These are phyloP conservation scores for Strigamia crassipes DNA, from an alignment of 2,888 invertebrate genomes.

Conservation along the genomic window DNA sequence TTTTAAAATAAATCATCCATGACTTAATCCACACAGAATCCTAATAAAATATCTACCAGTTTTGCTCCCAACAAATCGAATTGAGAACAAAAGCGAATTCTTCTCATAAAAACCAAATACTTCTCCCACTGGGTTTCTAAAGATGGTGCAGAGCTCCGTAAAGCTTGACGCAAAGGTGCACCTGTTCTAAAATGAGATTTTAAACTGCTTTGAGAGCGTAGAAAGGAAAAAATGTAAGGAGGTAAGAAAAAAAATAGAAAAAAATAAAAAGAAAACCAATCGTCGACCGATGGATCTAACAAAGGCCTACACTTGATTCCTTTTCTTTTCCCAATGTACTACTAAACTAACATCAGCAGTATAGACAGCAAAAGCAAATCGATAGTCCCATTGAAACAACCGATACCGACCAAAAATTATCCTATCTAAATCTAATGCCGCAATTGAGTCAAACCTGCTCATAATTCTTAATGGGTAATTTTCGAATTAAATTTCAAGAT, in stretches of 20 bases:
- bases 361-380: constrained; percentile 9
- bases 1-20: constrained; percentile 13
- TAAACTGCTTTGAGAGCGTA: constrained; percentile 31
- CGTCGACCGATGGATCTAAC: constrained; percentile 31
- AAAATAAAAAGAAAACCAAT: constrained; percentile 11
- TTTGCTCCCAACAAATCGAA: constrained; percentile 32
- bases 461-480: constrained; percentile 7
- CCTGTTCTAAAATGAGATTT: constrained; percentile 43
- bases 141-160: constrained; percentile 40
- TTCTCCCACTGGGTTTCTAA: constrained; percentile 28
- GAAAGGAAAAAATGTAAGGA: constrained; percentile 11
- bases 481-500: background rate
- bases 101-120: constrained; percentile 37
- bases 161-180: constrained; percentile 38
- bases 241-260: background rate
- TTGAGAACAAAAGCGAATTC: constrained; percentile 37
- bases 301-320: background rate
- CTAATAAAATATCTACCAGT: constrained; percentile 6
- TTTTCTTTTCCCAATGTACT: constrained; percentile 30
- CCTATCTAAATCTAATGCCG: constrained; percentile 1
- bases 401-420: background rate
- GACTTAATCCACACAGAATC: constrained; percentile 1
- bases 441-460: background rate
- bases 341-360: constrained; percentile 23
- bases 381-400: constrained; percentile 25